Base-by-base conservation (phyloP, 23 tunicate genomes). In the Clavelina lepadiformis region DNA sequence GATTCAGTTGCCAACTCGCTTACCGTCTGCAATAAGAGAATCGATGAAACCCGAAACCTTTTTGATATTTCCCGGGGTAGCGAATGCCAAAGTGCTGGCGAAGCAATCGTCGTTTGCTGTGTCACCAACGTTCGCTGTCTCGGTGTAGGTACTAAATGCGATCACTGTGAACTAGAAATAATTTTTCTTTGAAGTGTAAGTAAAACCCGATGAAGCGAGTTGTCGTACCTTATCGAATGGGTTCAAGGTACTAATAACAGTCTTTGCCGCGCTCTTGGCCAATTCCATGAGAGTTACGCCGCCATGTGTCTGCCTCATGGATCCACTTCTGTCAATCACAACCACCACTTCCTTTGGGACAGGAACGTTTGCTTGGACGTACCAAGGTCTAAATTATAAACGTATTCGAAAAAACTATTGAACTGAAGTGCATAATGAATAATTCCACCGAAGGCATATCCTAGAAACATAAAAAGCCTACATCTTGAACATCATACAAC, bases 351-450 rank as follows among this genome's bases (percentile, higher is more conserved):
- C 61, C 71, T 82, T 82, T 4, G 80, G n/a, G n/a, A 57, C 63
- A 15, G 89, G 80, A 4, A 74, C 77, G 36, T 56, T 65, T 31
- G 89, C 67, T 82, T 66, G 80, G 24, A 82, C 89, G 69, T 82
- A 82, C 62, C 79, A 82, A 25, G 89, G 89, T 57, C 89, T 82
- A n/a, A n/a, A n/a, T n/a, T n/a, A n/a, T n/a, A n/a, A n/a, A n/a
- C n/a, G n/a, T n/a, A n/a, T n/a, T n/a, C n/a, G n/a, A n/a, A n/a
- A n/a, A n/a, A n/a, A n/a, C n/a, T n/a, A n/a, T n/a, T n/a, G n/a
- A n/a, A n/a, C n/a, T n/a, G n/a, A n/a, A n/a, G n/a, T n/a, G n/a
- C n/a, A n/a, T n/a, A n/a, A n/a, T n/a, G n/a, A n/a, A n/a, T n/a
- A n/a, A n/a, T n/a, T n/a, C n/a, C n/a, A n/a, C n/a, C n/a, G n/a